Conservation (phyloP, 2,797 vertebrate species). For the Orestias chungarensis region DNA sequence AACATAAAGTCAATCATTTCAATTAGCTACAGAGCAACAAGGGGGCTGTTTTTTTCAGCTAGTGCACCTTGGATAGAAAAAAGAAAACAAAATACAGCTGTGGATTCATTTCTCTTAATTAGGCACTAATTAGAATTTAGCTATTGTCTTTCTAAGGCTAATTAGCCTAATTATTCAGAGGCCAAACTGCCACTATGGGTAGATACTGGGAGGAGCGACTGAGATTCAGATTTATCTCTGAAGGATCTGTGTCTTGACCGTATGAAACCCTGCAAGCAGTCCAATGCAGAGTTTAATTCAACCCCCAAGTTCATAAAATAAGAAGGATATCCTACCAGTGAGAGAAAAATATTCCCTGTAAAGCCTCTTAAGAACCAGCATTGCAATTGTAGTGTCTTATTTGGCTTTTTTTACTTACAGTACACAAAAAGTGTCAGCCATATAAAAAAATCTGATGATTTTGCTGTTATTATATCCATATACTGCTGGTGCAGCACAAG, state of each 20-base stretch:
- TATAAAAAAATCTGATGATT: neutral
- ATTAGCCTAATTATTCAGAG: constrained; percentile 74
- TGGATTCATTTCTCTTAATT: constrained; percentile 74
- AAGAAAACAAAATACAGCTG: constrained; percentile 71
- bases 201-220: constrained; percentile 60
- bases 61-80: constrained; percentile 51
- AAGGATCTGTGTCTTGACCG: constrained; percentile 44
- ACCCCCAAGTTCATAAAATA: constrained; percentile 1
- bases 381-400: neutral
- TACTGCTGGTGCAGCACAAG: neutral
- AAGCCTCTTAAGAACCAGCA: neutral
- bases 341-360: neutral
- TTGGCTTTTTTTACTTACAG: too few relatives aligned
- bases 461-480: constrained; percentile 7
- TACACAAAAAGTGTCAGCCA: neutral
- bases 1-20: constrained; percentile 52
- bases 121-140: constrained; percentile 72
- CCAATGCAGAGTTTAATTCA: constrained; percentile 12
- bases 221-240: constrained; percentile 53
- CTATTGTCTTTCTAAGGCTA: constrained; percentile 74
- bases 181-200: constrained; percentile 63
- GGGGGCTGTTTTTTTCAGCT: constrained; percentile 57
- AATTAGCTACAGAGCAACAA: constrained; percentile 53
- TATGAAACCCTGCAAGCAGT: constrained; percentile 33
- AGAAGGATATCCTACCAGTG: constrained; percentile 1